Base-by-base conservation (phyloP, 2,113 vertebrate genomes). In the Chaenocephalus aceratus region DNA sequence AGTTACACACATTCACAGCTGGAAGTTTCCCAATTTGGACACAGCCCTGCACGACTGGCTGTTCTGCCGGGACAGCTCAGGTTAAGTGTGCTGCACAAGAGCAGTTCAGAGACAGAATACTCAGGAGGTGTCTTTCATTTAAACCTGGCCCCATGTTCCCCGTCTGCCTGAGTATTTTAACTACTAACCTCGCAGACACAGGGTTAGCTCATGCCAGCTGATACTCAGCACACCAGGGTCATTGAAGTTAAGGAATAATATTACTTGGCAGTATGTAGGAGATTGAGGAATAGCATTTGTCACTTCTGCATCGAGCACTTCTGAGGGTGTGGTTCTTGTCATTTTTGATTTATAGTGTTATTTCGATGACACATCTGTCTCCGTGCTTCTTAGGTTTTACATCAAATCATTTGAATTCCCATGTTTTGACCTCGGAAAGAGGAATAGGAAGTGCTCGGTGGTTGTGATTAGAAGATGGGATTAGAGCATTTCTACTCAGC, bases 401-500 rank as follows among this genome's bases (percentile, higher is more conserved):
- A 64, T 78, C 59, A 83, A 79, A 77, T 64, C 13, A 63, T 79
- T 82, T 75, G 5, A 83, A 79, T 71, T 75, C 69, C 58, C 41
- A 52, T 69, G 54, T 85, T 83, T 60, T 90, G 84, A 84, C 82
- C 77, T 80, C 72, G 46, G 73, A 73, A 80, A 66, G 41, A 66
- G 72, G 72, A 81, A 58, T 68, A 75, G 76, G 61, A 83, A 67
- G 41, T 80, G 49, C 87, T 87, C 63, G n/a, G 56, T 70, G 57
- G 69, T 83, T 86, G 82, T 84, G 83, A 87, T 80, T 85, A 81
- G 56, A 69, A 56, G 52, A 76, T 57, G 57, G 83, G 86, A 91
- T 91, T 91, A 94, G 66, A 77, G 77, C 63, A 71, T 86, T 86
- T 82, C 84, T 79, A 77, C 70, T 70, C 72, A 78, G 49, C 77